Percentiles rank a stretch among this genome's conserved stretches.
Evolutionary conservation across 2,797 vertebrate species (phyloP).

Genomic region (Nothura maculosa): DNA sequence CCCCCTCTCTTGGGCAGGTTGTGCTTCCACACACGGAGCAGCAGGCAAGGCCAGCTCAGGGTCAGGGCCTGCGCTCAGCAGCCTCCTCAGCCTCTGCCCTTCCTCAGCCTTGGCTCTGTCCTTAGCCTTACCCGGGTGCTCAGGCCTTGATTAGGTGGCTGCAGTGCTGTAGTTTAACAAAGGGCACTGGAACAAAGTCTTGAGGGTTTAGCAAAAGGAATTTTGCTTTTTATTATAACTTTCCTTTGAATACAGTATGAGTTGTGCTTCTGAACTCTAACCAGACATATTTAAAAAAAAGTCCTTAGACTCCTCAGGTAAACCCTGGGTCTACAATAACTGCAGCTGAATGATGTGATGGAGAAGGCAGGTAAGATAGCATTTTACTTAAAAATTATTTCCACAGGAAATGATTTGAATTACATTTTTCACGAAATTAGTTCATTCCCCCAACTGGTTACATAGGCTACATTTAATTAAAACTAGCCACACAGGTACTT

Average conservation of each 20-base stretch:
- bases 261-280: slow-evolving; percentile 77
- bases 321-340: slow-evolving; percentile 67
- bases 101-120: neutral
- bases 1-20: neutral
- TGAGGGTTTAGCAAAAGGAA: slow-evolving; percentile 48
- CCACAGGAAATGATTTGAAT: slow-evolving; percentile 95
- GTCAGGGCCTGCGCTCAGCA: rapidly evolving
- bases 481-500: slow-evolving; percentile 83
- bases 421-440: slow-evolving; percentile 80
- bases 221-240: slow-evolving; percentile 87
- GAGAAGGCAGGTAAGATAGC: slow-evolving; percentile 73
- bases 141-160: neutral
- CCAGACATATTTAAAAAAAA: slow-evolving; percentile 42
- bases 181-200: slow-evolving; percentile 29
- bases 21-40: rapidly evolving
- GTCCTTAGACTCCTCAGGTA: slow-evolving; percentile 48
- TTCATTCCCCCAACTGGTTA: slow-evolving; percentile 78
- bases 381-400: slow-evolving; percentile 88
- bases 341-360: slow-evolving; percentile 67
- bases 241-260: slow-evolving; percentile 87
- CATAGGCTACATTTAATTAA: slow-evolving; percentile 80
- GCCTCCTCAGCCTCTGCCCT: neutral
- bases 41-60: neutral
- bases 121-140: neutral
- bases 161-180: neutral